These are phyloP conservation scores for Pristis pectinata DNA, from an alignment of 2,797 vertebrate species.

Conservation along the genomic window DNA sequence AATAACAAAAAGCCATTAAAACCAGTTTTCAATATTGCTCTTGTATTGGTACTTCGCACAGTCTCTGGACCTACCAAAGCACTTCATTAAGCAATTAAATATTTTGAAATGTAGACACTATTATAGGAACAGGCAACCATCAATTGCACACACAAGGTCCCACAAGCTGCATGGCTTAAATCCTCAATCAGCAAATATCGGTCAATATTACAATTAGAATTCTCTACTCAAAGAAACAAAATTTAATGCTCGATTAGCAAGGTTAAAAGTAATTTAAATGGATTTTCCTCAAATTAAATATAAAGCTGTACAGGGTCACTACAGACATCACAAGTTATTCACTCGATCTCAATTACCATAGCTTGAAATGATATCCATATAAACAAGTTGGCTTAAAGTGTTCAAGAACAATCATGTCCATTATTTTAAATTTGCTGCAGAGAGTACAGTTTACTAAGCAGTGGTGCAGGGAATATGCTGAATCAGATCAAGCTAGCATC, in stretches of 20 bases:
- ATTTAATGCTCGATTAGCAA: neutral
- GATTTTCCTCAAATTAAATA: neutral
- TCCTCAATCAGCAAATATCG: neutral
- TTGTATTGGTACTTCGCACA: neutral
- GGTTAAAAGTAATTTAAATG: neutral
- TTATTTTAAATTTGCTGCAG: neutral
- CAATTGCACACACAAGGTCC: neutral
- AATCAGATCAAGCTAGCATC: neutral
- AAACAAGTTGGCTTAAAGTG: neutral
- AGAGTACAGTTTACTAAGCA: neutral
- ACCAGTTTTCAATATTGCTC: neutral
- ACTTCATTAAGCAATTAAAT: neutral
- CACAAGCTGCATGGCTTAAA: neutral
- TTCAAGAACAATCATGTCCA: neutral
- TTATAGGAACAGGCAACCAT: neutral
- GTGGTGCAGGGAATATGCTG: neutral
- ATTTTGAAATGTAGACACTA: neutral
- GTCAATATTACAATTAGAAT: neutral
- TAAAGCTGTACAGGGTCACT: neutral
- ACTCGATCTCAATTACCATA: neutral
- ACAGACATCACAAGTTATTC: neutral
- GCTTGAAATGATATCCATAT: neutral
- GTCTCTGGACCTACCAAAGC: neutral
- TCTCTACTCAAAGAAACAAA: neutral
- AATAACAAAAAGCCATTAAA: neutral